Conservation (phyloP, 2,888 invertebrate species). For the Drosophila incognita region DNA sequence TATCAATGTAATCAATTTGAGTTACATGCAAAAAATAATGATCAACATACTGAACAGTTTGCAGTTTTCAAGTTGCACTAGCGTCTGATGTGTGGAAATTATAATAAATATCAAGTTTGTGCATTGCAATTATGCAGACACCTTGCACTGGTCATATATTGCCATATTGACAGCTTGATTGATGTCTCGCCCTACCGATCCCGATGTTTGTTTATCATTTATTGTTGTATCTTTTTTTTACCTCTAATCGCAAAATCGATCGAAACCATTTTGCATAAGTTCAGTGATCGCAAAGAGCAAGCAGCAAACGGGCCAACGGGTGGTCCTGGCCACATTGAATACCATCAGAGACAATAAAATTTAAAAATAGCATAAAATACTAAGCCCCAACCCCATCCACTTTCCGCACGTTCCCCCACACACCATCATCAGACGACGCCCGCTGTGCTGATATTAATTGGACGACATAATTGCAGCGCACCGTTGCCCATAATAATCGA, state of each 20-base stretch:
- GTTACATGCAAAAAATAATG: slow-evolving; percentile 50
- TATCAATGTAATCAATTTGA: slow-evolving; percentile 71
- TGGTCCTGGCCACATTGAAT: slow-evolving; percentile 57
- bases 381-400: background rate
- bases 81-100: slow-evolving; percentile 72
- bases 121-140: slow-evolving; percentile 71
- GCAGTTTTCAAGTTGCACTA: slow-evolving; percentile 26
- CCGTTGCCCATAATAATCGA: slow-evolving; percentile 83
- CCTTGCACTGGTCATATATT: slow-evolving; percentile 63
- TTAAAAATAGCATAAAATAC: slow-evolving; percentile 72
- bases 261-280: slow-evolving; percentile 56
- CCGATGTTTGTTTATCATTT: slow-evolving; percentile 53
- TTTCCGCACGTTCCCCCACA: slow-evolving; percentile 14
- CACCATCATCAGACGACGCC: slow-evolving; percentile 55
- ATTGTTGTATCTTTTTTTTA: slow-evolving; percentile 6
- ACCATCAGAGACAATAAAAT: slow-evolving; percentile 73
- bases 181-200: slow-evolving; percentile 48
- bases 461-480: slow-evolving; percentile 84
- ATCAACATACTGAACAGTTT: slow-evolving; percentile 35
- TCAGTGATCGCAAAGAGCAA: slow-evolving; percentile 31
- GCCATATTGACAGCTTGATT: slow-evolving; percentile 76
- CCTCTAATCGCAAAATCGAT: slow-evolving; percentile 57
- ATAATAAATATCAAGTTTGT: slow-evolving; percentile 74
- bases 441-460: slow-evolving; percentile 83
- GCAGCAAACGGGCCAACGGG: slow-evolving; percentile 52